Evolutionary conservation across 2,888 invertebrate species (phyloP), one percentile per base, ranked within the genome.

Genomic region (Lymantria monacha): DNA sequence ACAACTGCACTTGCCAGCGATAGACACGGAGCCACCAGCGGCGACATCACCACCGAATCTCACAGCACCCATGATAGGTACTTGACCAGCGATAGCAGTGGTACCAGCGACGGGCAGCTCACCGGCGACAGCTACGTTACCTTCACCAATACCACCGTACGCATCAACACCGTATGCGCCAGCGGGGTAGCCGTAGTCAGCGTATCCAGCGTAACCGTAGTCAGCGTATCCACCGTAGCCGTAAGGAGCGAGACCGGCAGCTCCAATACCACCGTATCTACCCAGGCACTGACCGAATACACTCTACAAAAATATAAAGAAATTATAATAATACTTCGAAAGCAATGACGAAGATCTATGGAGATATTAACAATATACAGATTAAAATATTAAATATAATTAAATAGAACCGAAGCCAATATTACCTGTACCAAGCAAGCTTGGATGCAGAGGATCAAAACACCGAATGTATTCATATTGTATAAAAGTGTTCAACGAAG

Each of bases 1-100:
- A 45, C 56, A 58, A 0, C 54, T 47, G 33, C 73, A 72, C 13
- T 62, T 59, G 9, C 75, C 74, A 36, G 58, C 43, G 37, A 74
- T 66, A 9, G 68, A 63, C 31, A 76, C 72, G 5, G 66, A 46
- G 11, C 76, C 76, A 49, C 62, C 66, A 31, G 75, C 76, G 30
- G 64, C 53, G 10, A 76, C 74, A 22, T 69, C 63, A 8, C 77
- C 63, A 10, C 72, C 38, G 68, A 61, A 61, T 13, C 49, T 59
- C 30, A 76, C 76, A 38, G 69, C 66, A 14, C 63, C 63, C 3
- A 22, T 46, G 8, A 30, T 11, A 1, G 36, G 45, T 30, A 45
- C 37, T 38, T 42, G 45, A 42, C 37, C 42, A 12, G 63, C 61
- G 15, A 76, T 61, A 9, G 30, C 40, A 22, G 43, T 49, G 37